Evolutionary conservation across 1,140 invertebrate species (phyloP).

Genomic region (Heliconius eleuchia): DNA sequence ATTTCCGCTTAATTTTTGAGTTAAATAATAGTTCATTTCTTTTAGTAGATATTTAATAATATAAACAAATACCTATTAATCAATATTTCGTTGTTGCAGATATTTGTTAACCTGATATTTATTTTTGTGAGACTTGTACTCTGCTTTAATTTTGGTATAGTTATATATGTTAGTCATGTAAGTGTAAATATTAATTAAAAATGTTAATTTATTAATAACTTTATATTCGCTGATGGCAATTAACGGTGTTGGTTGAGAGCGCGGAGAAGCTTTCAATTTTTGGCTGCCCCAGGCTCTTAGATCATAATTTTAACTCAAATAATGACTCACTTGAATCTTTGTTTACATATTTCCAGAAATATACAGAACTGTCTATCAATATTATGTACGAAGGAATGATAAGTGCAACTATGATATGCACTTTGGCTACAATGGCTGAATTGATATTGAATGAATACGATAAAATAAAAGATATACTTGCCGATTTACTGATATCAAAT

Average conservation of each 20-base stretch:
- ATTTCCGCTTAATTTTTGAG: no score
- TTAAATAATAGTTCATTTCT: no score
- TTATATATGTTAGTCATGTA: neutral
- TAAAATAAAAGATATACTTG: constrained; percentile 20
- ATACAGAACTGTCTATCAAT: neutral
- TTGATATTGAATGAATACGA: constrained; percentile 33
- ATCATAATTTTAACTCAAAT: no score
- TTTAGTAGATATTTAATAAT: no score
- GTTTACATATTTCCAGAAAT: neutral
- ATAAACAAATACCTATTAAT: neutral
- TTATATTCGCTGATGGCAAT: no score
- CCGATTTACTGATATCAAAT: neutral
- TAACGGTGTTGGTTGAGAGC: no score
- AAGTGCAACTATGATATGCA: neutral
- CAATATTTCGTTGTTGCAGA: neutral
- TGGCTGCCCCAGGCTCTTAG: no score
- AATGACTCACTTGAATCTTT: no score
- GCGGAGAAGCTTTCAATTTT: no score
- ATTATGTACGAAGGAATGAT: constrained; percentile 9
- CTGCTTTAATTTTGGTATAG: neutral
- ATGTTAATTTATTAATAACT: no score
- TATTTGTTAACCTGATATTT: neutral
- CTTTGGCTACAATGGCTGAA: constrained; percentile 28
- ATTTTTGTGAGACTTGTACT: neutral
- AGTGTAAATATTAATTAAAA: neutral